Percentiles rank a stretch among this genome's conserved stretches.
These are phyloP conservation scores for Macrotus californicus DNA, from an alignment of 2,113 vertebrate species.

Conservation along the genomic window DNA sequence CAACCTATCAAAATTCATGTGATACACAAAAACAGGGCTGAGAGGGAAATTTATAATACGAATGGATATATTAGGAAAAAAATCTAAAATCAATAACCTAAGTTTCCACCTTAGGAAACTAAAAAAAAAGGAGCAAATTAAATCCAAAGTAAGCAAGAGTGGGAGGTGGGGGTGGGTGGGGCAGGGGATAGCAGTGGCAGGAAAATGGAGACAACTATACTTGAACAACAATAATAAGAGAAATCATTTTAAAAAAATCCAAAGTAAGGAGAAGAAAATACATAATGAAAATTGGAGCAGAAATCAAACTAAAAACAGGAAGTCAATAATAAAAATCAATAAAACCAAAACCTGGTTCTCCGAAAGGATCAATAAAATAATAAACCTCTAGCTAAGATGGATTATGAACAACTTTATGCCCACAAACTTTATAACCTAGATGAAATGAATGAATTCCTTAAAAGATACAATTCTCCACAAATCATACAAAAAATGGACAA, in stretches of 20 bases:
- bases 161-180: too few species aligned
- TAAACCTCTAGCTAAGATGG: neutral
- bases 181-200: too few species aligned
- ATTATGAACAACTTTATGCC: neutral
- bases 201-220: too few species aligned
- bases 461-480: neutral
- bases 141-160: neutral
- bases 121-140: neutral
- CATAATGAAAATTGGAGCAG: neutral
- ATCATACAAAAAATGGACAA: neutral
- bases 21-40: neutral
- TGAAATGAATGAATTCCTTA: neutral
- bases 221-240: too few species aligned
- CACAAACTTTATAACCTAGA: neutral
- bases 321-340: neutral
- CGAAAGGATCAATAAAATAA: neutral
- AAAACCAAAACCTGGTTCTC: neutral
- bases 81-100: neutral
- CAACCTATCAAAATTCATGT: neutral
- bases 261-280: constrained; percentile 12
- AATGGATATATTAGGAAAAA: neutral
- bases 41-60: neutral
- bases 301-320: neutral
- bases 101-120: neutral
- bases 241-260: neutral